These are phyloP conservation scores for Diplolepis rosae DNA, from an alignment of 2,888 invertebrate species.

Conservation along the genomic window DNA sequence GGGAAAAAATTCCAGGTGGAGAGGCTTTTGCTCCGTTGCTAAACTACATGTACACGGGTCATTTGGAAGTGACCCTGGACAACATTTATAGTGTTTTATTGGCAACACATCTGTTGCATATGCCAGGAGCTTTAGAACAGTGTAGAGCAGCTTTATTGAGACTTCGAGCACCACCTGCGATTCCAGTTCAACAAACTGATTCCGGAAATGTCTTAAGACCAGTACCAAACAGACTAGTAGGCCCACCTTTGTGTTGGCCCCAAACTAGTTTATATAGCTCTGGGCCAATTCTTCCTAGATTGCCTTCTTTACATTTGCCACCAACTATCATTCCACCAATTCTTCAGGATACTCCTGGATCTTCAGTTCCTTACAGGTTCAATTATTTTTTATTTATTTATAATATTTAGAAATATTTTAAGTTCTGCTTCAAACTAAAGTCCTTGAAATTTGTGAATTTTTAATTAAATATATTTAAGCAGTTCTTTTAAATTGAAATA, in stretches of 20 bases:
- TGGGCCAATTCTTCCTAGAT: slow-evolving; percentile 62
- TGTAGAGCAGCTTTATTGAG: slow-evolving; percentile 79
- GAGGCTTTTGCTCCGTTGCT: slow-evolving; percentile 80
- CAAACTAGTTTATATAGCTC: slow-evolving; percentile 53
- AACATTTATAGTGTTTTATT: slow-evolving; percentile 84
- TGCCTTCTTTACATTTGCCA: slow-evolving; percentile 64
- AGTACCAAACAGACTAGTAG: slow-evolving; percentile 68
- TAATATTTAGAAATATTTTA: background rate
- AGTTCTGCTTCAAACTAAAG: background rate
- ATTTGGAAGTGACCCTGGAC: slow-evolving; percentile 80
- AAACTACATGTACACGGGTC: slow-evolving; percentile 85
- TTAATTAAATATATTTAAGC: background rate
- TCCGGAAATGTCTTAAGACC: slow-evolving; percentile 63
- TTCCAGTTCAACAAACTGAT: slow-evolving; percentile 65
- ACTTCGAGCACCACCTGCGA: slow-evolving; percentile 71
- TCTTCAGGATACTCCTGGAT: slow-evolving; percentile 49
- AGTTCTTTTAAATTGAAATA: too few species aligned
- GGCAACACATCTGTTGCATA: slow-evolving; percentile 83
- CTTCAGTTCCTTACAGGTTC: slow-evolving; percentile 54
- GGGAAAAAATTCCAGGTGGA: slow-evolving; percentile 58
- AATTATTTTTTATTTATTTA: background rate
- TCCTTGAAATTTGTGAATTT: background rate
- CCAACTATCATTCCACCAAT: slow-evolving; percentile 56
- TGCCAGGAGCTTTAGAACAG: slow-evolving; percentile 83
- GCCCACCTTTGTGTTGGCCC: slow-evolving; percentile 61